phyloP scores from a whole-genome alignment of 2,888 invertebrate species.

The Drosophila trichaetosa region DNA sequence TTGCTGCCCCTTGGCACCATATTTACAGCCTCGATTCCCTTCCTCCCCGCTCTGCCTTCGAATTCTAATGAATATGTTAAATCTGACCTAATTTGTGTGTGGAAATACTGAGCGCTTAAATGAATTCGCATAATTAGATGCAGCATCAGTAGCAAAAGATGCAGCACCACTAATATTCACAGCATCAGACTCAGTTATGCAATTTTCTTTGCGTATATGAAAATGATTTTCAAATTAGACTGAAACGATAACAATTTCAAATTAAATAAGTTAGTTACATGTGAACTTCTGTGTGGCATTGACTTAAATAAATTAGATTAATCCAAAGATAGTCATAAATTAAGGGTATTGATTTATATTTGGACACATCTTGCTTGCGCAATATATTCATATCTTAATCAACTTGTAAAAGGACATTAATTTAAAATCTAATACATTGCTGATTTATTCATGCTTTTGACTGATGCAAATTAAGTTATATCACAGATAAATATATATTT shows the following conservation, averaged over 20 bases:
- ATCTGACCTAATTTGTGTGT: constrained; percentile 74
- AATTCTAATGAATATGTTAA: constrained; percentile 79
- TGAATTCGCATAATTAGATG: constrained; percentile 81
- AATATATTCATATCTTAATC: not conserved
- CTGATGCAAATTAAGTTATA: not conserved
- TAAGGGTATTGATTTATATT: not conserved
- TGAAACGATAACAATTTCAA: not conserved
- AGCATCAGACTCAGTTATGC: constrained; percentile 25
- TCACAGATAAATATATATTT: not conserved
- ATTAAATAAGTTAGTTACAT: constrained; percentile 1
- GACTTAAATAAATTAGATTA: not conserved
- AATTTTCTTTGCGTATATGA: constrained; percentile 16
- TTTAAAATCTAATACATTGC: constrained; percentile 21
- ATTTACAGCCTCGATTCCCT: constrained; percentile 17
- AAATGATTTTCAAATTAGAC: not conserved
- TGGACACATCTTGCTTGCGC: not conserved
- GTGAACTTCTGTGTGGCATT: constrained; percentile 16
- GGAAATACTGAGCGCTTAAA: constrained; percentile 67
- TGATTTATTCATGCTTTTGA: constrained; percentile 9
- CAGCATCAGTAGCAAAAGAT: constrained; percentile 29
- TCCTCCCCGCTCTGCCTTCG: constrained; percentile 1
- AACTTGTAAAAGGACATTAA: not conserved
- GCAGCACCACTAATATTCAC: constrained; percentile 20
- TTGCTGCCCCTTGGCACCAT: constrained; percentile 54
- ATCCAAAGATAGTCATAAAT: no score